Base-by-base conservation (phyloP, 1,140 invertebrate genomes). In the Cylas formicarius region DNA sequence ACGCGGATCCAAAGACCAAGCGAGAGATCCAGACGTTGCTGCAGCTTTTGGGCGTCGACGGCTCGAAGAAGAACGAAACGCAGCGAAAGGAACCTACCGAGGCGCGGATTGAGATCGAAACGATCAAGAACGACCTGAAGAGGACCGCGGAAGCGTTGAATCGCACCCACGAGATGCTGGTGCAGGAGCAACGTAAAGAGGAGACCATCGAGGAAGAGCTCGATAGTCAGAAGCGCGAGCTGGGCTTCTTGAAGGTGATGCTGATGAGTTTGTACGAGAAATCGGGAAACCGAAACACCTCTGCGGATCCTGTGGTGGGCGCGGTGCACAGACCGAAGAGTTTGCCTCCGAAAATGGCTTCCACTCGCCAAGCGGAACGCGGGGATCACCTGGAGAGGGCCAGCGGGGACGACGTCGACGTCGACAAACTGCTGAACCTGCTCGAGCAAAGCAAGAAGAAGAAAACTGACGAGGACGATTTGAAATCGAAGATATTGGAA, bases 181-280 rank as follows among this genome's bases (percentile, higher is more conserved):
- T 31, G 4, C 14, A 43, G 1, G 44, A 54, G 40, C 51, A 50
- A 33, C 35, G 46, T 14, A 50, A 52, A 41, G 44, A 58, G 22
- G 31, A 44, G 16, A 13, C 32, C 11, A 35, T 60, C 10, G 55
- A 56, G 26, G 41, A 46, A 4, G 50, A 56, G 46, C 19, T 57
- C 8, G 57, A 49, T 27, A 43, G 19, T 28, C 50, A 51, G 31
- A 49, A 40, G 18, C 38, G 22, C 16, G 43, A 57, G 44, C 16
- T 49, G n/a, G 29, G 28, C 14, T 7, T 11, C 10, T 16, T 39
- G 14, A 8, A 22, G 19, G 16, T 21, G 9, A 39, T 33, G 26
- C 18, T 41, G 19, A 17, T 6, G 27, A 29, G 11, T 33, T 17
- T 13, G 27, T 22, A 4, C 16, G 19, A 21, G 23, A 29, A 2